Conservation (phyloP, 2,888 invertebrate species). For the Trichogramma evanescens region DNA sequence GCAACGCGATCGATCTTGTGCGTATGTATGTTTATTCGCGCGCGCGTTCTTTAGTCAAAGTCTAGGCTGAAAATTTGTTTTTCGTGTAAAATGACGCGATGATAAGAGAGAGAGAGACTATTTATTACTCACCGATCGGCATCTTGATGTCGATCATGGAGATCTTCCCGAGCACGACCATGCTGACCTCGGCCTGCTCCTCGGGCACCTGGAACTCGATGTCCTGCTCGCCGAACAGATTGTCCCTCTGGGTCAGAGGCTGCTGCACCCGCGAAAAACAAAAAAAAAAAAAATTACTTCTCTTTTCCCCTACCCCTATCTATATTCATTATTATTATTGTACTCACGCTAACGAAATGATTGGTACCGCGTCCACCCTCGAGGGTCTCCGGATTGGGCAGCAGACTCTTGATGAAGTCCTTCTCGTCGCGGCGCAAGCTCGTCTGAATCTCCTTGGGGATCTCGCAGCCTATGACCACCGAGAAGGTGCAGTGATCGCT, state of each 20-base stretch:
- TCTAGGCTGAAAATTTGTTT: background rate
- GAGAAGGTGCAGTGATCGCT: constrained; percentile 7
- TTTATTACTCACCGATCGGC: constrained; percentile 23
- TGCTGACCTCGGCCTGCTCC: constrained; percentile 21
- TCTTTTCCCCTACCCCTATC: no score
- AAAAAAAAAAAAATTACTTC: background rate
- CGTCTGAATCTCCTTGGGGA: background rate
- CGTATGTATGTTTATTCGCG: no score
- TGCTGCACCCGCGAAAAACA: constrained; percentile 3
- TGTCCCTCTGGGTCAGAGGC: background rate
- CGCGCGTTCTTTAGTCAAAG: no score
- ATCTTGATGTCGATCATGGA: constrained; percentile 24
- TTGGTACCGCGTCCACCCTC: background rate
- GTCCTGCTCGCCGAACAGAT: constrained; percentile 12
- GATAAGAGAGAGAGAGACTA: background rate
- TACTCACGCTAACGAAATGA: no score
- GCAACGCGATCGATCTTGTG: no score
- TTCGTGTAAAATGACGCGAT: background rate
- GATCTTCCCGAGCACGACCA: constrained; percentile 27
- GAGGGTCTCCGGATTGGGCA: constrained; percentile 9
- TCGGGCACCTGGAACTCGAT: constrained; percentile 16
- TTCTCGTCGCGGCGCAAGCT: constrained; percentile 6
- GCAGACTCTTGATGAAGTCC: constrained; percentile 13
- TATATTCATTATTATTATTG: background rate
- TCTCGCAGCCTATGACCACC: constrained; percentile 11